phyloP scores from a whole-genome alignment of 2,113 vertebrate species.

The Propithecus coquereli region DNA sequence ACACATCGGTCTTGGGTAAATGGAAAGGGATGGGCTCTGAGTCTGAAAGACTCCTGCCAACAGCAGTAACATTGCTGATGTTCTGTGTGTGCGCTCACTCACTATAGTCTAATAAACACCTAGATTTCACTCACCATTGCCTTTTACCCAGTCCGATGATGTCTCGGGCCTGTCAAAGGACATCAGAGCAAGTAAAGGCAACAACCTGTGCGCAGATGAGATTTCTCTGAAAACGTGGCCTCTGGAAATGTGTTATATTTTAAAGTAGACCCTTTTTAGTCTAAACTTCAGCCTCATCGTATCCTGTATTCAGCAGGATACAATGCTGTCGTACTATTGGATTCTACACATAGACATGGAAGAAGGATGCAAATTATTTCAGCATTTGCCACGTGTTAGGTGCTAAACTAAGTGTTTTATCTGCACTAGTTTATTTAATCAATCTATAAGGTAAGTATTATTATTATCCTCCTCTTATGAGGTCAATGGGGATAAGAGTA shows the following conservation, averaged over 20 bases:
- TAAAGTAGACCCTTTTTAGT: not conserved
- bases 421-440: not conserved
- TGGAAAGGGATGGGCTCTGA: not conserved
- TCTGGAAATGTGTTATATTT: not conserved
- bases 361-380: not conserved
- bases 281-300: not conserved
- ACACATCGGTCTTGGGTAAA: not conserved
- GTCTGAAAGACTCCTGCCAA: not conserved
- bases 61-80: not conserved
- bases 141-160: not conserved
- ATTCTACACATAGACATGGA: not conserved
- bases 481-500: not conserved
- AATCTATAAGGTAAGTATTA: not conserved
- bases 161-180: not conserved
- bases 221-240: not conserved
- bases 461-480: not conserved
- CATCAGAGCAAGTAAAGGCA: not conserved
- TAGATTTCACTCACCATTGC: not conserved
- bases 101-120: not conserved
- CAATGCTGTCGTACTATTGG: not conserved
- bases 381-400: rapidly evolving
- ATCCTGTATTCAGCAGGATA: not conserved
- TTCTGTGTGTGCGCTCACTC: rapidly evolving
- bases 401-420: not conserved
- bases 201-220: not conserved